phyloP scores from a whole-genome alignment of 2,797 vertebrate species.

The Sandelia bainsii region DNA sequence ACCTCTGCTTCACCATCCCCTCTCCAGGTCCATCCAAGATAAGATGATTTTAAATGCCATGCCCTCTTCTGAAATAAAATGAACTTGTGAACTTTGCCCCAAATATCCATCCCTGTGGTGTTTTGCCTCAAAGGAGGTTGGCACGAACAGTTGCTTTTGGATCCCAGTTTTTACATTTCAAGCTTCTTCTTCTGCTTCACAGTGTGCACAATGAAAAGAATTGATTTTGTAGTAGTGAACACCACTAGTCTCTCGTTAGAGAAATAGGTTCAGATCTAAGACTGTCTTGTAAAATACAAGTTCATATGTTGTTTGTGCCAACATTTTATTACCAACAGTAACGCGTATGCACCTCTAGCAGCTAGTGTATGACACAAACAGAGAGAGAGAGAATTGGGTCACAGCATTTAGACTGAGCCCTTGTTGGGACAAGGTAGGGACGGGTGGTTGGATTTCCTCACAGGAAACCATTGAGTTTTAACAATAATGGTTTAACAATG shows the following conservation, averaged over 20 bases:
- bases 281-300: not conserved
- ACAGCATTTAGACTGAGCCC: too few species aligned
- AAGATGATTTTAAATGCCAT: conserved; percentile 59
- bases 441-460: too few species aligned
- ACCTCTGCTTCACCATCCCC: conserved; percentile 16
- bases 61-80: conserved; percentile 49
- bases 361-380: too few species aligned
- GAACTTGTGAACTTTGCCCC: conserved; percentile 63
- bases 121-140: conserved; percentile 46
- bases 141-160: conserved; percentile 27
- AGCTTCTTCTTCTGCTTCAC: conserved; percentile 14
- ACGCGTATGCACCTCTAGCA: too few species aligned
- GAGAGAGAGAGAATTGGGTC: too few species aligned
- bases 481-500: too few species aligned
- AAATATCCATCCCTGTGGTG: conserved; percentile 34
- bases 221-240: conserved; percentile 56
- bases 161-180: conserved; percentile 32
- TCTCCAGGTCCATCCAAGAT: conserved; percentile 24
- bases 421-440: too few species aligned
- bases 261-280: conserved; percentile 48
- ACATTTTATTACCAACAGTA: too few species aligned
- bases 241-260: conserved; percentile 50
- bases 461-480: too few species aligned
- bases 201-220: not conserved
- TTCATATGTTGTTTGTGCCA: too few species aligned